Percentiles rank a stretch among this genome's conserved stretches.
Evolutionary conservation across 2,888 invertebrate genomes (phyloP).

Genomic region (Azorinus chamasolen): DNA sequence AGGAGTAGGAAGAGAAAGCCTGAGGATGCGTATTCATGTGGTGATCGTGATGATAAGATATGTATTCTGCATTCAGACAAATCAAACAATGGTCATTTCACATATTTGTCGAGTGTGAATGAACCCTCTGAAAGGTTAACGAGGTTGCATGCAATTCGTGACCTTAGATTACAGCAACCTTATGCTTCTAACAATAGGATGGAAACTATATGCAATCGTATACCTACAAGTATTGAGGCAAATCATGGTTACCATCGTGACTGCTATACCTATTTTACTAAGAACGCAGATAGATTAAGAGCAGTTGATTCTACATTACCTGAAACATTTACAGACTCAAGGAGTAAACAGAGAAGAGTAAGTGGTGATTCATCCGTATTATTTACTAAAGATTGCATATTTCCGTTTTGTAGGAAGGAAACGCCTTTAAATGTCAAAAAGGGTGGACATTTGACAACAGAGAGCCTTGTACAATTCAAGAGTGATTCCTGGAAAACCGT

Average conservation of each 20-base stretch:
- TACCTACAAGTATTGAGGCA: too few species aligned
- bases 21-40: too few species aligned
- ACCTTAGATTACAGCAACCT: too few species aligned
- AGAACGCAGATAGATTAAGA: conserved; percentile 11
- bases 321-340: background rate
- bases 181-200: too few species aligned
- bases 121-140: background rate
- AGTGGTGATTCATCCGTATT: conserved; percentile 9
- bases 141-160: background rate
- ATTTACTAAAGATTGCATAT: conserved; percentile 19
- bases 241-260: conserved; percentile 28
- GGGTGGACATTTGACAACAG: conserved; percentile 6
- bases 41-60: too few species aligned
- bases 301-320: background rate
- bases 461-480: background rate
- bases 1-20: too few species aligned
- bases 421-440: background rate
- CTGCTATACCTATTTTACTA: conserved; percentile 22
- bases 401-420: conserved; percentile 15
- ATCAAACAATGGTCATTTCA: background rate
- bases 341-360: conserved; percentile 1
- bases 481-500: conserved; percentile 10
- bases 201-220: too few species aligned
- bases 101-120: background rate
- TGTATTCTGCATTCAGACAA: conserved; percentile 1